phyloP scores from a whole-genome alignment of 2,888 invertebrate genomes.

The Andrena fulva region DNA sequence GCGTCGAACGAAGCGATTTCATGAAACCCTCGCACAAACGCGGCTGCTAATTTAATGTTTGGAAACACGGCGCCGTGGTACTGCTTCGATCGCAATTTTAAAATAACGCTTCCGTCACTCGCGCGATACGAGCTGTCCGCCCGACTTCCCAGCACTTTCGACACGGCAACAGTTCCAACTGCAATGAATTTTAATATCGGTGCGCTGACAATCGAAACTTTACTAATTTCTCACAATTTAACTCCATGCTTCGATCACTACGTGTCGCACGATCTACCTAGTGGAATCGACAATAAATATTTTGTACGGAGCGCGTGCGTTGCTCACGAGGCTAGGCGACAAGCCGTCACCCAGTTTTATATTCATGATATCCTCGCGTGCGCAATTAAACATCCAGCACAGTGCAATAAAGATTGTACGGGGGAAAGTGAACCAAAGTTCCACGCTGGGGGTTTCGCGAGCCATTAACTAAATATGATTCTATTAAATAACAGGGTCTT shows the following conservation, averaged over 20 bases:
- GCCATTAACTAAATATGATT: too few relatives aligned
- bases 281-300: too few relatives aligned
- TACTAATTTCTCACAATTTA: neutral
- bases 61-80: neutral
- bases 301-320: too few relatives aligned
- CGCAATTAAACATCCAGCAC: too few relatives aligned
- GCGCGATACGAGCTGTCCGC: neutral
- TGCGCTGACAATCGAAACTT: neutral
- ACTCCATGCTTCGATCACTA: neutral
- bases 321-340: too few relatives aligned
- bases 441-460: too few relatives aligned
- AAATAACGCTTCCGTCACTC: slow-evolving; percentile 1
- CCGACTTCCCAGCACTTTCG: neutral
- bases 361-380: too few relatives aligned
- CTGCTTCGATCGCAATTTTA: slow-evolving; percentile 8
- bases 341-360: too few relatives aligned
- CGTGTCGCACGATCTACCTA: neutral
- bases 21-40: slow-evolving; percentile 19
- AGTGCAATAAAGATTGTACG: too few relatives aligned
- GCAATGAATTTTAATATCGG: neutral
- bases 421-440: too few relatives aligned
- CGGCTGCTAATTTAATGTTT: slow-evolving; percentile 35
- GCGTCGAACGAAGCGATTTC: slow-evolving; percentile 17
- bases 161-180: neutral
- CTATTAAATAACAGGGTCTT: neutral